Percentiles rank a stretch among this genome's conserved stretches.
These are phyloP conservation scores for Rhincodon typus DNA, from an alignment of 2,797 vertebrate species.

Conservation along the genomic window DNA sequence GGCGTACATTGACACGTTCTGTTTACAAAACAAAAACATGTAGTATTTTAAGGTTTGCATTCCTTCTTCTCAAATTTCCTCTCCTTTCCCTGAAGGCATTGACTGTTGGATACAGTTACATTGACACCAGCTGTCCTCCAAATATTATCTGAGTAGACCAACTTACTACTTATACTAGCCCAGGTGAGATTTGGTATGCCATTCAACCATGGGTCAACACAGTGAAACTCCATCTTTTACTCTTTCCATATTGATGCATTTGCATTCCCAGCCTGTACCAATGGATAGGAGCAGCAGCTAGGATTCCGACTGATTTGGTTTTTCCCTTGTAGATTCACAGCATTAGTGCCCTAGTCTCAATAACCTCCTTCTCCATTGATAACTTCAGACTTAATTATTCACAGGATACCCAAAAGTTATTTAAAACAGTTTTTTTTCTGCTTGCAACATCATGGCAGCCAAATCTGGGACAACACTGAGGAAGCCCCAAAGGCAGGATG, in stretches of 20 bases:
- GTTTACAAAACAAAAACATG: background rate
- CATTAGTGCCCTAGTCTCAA: background rate
- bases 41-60: background rate
- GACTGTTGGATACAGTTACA: background rate
- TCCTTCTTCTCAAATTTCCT: background rate
- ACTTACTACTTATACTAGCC: background rate
- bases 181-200: background rate
- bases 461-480: no score
- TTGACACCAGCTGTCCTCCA: background rate
- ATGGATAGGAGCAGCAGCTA: background rate
- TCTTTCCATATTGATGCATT: background rate
- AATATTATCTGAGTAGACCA: no score
- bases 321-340: background rate
- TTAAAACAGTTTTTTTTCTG: background rate
- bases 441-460: background rate
- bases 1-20: background rate
- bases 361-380: background rate
- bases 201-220: background rate
- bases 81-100: background rate
- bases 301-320: background rate
- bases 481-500: no score
- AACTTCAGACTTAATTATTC: background rate
- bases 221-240: background rate
- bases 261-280: background rate
- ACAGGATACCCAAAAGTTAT: background rate